Percentiles rank a stretch among this genome's conserved stretches.
phyloP scores from a whole-genome alignment of 92 coral and sea anemone species.

The Heliopora coerulea region DNA sequence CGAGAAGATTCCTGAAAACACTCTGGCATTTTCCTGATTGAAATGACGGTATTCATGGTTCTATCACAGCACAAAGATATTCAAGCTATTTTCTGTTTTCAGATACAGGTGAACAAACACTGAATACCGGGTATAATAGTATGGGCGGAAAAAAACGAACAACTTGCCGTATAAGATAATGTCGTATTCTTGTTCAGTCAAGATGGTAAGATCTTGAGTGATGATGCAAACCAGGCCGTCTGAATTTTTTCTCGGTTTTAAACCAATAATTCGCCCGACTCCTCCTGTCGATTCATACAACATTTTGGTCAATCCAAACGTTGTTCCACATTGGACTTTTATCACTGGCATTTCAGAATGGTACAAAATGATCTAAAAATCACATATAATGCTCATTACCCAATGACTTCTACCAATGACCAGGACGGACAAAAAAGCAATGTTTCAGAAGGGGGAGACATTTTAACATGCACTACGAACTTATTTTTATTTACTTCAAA shows the following conservation, averaged over 20 bases:
- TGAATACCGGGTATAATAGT: no score
- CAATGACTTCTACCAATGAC: no score
- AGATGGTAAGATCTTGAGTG: conserved; percentile 20
- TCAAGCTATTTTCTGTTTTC: no score
- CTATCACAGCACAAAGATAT: no score
- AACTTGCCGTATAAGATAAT: conserved; percentile 19
- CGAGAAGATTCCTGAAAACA: no score
- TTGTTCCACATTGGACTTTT: conserved; percentile 19
- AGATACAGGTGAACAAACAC: no score
- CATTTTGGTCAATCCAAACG: conserved; percentile 24
- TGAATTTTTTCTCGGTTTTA: conserved; percentile 1
- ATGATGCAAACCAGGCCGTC: not conserved
- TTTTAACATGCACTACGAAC: no score
- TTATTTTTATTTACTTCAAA: no score
- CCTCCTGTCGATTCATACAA: conserved; percentile 28
- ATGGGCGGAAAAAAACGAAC: not conserved
- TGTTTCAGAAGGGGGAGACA: no score
- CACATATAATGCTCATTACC: not conserved
- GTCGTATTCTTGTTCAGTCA: conserved; percentile 25
- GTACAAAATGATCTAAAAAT: conserved; percentile 10
- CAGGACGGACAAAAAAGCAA: no score
- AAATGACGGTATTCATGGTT: no score
- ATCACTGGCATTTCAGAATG: conserved; percentile 1
- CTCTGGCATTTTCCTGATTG: no score
- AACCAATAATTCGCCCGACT: conserved; percentile 11